Base-by-base conservation (phyloP, 2,797 vertebrate genomes). In the Dermochelys coriacea region DNA sequence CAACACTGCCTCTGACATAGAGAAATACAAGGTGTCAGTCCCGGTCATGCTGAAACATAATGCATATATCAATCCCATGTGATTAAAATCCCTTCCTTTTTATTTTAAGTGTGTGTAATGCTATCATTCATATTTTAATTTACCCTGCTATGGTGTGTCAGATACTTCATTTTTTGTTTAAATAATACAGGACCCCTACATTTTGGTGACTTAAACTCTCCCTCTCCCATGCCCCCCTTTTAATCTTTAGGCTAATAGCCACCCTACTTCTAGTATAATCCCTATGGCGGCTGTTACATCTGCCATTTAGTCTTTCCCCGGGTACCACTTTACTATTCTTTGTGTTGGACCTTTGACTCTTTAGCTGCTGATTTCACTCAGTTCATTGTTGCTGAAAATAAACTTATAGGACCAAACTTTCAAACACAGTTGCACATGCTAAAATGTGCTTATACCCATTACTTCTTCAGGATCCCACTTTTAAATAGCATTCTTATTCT, bases 401-500 rank as follows among this genome's bases (percentile, higher is more conserved):
- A 95, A 94, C 37, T 55, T 34, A 16, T 51, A 88, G 90, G 78
- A 90, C 84, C 68, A 47, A 80, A 81, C 0, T 0, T 94, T 96
- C 85, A 54, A 89, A 89, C 54, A 57, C 77, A 74, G 57, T 41
- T 41, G 2, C 50, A 64, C 83, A 71, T 89, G 71, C 89, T 89
- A 74, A 59, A 96, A 61, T 57, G 85, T 95, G 92, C 95, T 89
- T 84, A 82, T 84, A 90, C 37, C 21, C 91, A 51, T 82, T 96
- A 89, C 85, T 96, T 80, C 91, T 96, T 55, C 34, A 85, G 86
- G 77, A 93, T 94, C 82, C 94, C 94, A 96, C 96, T 95, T 96
- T 95, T 90, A 71, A 37, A 41, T 12, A 41, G 5, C 68, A 95
- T 95, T 91, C 95, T 95, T 82, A 50, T 75, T 89, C 96, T 96